Evolutionary conservation across 2,797 vertebrate genomes (phyloP), one percentile per base, ranked within the genome.

Genomic region (Jordanella pulchra): DNA sequence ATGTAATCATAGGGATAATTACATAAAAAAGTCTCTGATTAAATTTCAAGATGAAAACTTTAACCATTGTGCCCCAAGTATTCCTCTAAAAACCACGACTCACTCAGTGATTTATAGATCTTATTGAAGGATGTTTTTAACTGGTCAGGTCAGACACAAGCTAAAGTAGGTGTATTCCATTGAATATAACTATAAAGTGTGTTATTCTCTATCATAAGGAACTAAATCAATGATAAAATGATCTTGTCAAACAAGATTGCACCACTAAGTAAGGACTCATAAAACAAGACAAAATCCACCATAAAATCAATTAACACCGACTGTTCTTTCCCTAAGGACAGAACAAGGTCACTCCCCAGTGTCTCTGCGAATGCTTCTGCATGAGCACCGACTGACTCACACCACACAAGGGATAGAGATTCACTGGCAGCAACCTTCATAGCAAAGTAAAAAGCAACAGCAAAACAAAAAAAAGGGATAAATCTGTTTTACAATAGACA

Each of bases 171-270:
- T 70, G 77, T 75, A 86, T 80, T 90, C 78, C 66, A 77, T 72
- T 64, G 30, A 78, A 79, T 65, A 53, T 79, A 83, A 89, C 91
- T 89, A 91, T 86, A 75, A 82, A 81, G 73, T 76, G 66, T 64
- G 66, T 76, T 75, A 69, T 86, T 91, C 71, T 81, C 82, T 51
- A 65, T 69, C 67, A 58, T 69, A 56, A 86, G 61, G 56, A 89
- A 69, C 9, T 53, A 84, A 89, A 91, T 90, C 85, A 84, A 92
- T 89, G 89, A 91, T 75, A 86, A 87, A 88, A 44, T 44, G 71
- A 81, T 72, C 67, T 50, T 71, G 86, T 88, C 81, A 89, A 80
- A 89, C 75, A 80, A 50, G 80, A 74, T 78, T 78, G 63, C 42
- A 0, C 23, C 48, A 56, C 72, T 72, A 82, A 84, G 84, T 74